Evolutionary conservation across 2,797 vertebrate genomes (phyloP), one percentile per base, ranked within the genome.

Genomic region (Sebastes vulpes): DNA sequence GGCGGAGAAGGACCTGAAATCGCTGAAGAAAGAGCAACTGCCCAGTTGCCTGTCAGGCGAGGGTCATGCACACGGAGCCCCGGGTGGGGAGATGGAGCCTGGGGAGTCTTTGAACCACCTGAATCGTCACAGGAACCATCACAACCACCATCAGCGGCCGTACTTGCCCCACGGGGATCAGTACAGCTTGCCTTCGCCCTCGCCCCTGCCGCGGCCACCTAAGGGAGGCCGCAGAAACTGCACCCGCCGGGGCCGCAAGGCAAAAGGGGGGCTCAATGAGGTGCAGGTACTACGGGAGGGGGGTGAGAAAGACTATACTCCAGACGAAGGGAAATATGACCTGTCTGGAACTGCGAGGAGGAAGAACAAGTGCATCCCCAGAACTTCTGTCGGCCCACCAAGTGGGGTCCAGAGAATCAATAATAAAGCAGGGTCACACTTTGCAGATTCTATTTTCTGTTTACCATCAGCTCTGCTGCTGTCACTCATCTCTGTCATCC

Each of bases 301-400:
- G 63, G 77, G 52, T 42, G 95, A 94, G 12, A 96, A 95, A 86
- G 97, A 98, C 96, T 97, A 97, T 18, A 77, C 93, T 82, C 94
- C 97, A 59, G 89, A 97, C 89, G 93, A 70, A 53, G 93, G 68
- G 29, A 98, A 98, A 94, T 96, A 97, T 75, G 95, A 96, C 87
- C 95, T 95, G 2, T 97, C 97, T 0, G 79, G 73, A 58, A 64
- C 94, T 56, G 95, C 95, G 14, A 96, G 96, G 81, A 97, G 97
- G 90, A 98, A 97, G 96, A 97, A 98, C 94, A 99, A 99, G 92
- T 99, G 98, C 84, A 96, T 96, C 88, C 96, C 96, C 73, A 97
- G 97, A 95, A 97, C 97, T 75, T 97, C 97, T 67, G 92, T 98
- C 14, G 96, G 97, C 69, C 95, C 97, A 42, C 98, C 98, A 28